These are phyloP conservation scores for Phrynocephalus vlangalii DNA, from an alignment of 2,797 vertebrate genomes.

Conservation along the genomic window DNA sequence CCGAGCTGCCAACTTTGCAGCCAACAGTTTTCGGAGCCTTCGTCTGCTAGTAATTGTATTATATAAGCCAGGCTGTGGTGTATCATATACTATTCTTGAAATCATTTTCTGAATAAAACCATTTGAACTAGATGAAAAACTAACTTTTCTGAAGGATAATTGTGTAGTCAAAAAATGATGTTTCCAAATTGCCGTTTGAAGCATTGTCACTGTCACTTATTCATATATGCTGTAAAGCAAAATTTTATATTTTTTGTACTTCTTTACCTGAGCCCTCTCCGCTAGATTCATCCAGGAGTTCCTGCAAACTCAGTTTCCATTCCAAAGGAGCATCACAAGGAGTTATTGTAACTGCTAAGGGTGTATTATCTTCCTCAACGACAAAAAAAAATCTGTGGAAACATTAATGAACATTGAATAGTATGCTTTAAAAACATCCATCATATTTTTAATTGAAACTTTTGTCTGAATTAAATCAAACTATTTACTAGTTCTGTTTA, in stretches of 20 bases:
- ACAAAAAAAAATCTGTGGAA: slow-evolving; percentile 93
- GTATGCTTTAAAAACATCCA: background rate
- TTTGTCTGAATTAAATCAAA: too few relatives aligned
- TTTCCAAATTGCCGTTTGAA: background rate
- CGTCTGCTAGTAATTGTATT: too few relatives aligned
- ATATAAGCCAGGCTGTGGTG: background rate
- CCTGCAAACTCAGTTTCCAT: slow-evolving; percentile 95
- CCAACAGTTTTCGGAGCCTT: too few relatives aligned
- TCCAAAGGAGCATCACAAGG: slow-evolving; percentile 96
- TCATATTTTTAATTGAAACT: too few relatives aligned
- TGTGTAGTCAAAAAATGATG: background rate
- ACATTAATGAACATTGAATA: slow-evolving; percentile 20
- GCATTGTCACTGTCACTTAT: background rate
- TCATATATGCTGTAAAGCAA: background rate
- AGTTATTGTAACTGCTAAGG: slow-evolving; percentile 94
- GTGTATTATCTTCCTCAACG: slow-evolving; percentile 98
- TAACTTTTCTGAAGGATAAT: too few relatives aligned
- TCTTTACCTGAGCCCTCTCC: slow-evolving; percentile 87
- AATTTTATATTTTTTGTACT: slow-evolving; percentile 28
- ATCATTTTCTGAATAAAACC: background rate
- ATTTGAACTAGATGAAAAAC: background rate
- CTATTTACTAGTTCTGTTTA: too few relatives aligned
- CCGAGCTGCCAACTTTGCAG: too few relatives aligned
- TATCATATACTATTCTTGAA: background rate
- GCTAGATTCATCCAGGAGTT: slow-evolving; percentile 93